Evolutionary conservation across 2,797 vertebrate genomes (phyloP).

Genomic region (Gymnothorax reevesii): DNA sequence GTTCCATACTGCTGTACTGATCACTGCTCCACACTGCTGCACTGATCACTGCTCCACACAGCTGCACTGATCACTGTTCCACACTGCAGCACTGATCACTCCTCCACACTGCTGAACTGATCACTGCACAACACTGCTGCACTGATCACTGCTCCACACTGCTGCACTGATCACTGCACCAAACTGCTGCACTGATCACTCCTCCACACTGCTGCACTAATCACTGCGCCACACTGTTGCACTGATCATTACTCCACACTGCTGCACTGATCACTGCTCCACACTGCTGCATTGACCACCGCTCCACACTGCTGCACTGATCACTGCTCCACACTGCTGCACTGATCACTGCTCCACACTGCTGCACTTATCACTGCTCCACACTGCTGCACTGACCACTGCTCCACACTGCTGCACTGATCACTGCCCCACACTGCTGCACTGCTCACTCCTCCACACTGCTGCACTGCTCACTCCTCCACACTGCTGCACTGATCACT

Average conservation of each 20-base stretch:
- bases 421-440: no score
- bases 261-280: neutral
- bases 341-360: neutral
- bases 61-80: neutral
- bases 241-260: neutral
- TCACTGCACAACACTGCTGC: neutral
- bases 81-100: neutral
- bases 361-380: neutral
- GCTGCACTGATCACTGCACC: neutral
- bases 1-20: neutral
- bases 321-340: neutral
- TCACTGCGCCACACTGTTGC: neutral
- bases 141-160: neutral
- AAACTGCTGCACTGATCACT: neutral
- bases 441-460: conserved; percentile 2
- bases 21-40: neutral
- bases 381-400: neutral
- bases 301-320: neutral
- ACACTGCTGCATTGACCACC: neutral
- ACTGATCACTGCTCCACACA: neutral
- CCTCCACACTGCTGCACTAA: neutral
- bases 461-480: neutral
- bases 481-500: neutral
- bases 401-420: neutral
- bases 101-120: neutral